These are phyloP conservation scores for Chelon auratus DNA, from an alignment of 2,797 vertebrate species.

Conservation along the genomic window DNA sequence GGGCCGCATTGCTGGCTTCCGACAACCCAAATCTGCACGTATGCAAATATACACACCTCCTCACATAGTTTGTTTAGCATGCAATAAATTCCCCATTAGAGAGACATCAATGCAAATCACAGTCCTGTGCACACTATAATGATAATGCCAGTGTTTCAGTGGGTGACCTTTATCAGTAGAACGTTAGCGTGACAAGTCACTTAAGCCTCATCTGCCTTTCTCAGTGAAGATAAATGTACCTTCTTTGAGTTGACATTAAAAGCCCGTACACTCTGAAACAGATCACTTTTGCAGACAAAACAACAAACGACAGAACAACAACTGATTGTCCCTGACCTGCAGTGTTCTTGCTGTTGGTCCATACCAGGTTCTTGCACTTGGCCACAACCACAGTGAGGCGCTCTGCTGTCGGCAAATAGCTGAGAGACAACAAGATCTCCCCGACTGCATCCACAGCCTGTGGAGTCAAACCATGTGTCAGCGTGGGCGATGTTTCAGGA, in stretches of 20 bases:
- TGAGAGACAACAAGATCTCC: slow-evolving; percentile 95
- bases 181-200: slow-evolving; percentile 1
- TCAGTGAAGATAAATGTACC: background rate
- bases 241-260: slow-evolving; percentile 11
- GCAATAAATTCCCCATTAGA: slow-evolving; percentile 26
- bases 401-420: slow-evolving; percentile 96
- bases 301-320: background rate
- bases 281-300: background rate
- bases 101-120: slow-evolving; percentile 14
- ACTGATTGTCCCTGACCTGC: slow-evolving; percentile 85
- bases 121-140: slow-evolving; percentile 12
- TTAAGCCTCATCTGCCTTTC: slow-evolving; percentile 15
- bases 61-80: background rate
- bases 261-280: background rate
- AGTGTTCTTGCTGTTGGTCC: slow-evolving; percentile 91
- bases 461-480: slow-evolving; percentile 2
- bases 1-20: background rate
- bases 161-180: slow-evolving; percentile 31
- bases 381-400: slow-evolving; percentile 97
- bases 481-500: background rate
- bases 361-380: slow-evolving; percentile 96
- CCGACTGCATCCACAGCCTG: slow-evolving; percentile 93
- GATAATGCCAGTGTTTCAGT: slow-evolving; percentile 10
- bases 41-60: background rate
- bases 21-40: background rate